These are phyloP conservation scores for Drosophila neonasuta DNA, from an alignment of 2,888 invertebrate genomes.

Conservation along the genomic window DNA sequence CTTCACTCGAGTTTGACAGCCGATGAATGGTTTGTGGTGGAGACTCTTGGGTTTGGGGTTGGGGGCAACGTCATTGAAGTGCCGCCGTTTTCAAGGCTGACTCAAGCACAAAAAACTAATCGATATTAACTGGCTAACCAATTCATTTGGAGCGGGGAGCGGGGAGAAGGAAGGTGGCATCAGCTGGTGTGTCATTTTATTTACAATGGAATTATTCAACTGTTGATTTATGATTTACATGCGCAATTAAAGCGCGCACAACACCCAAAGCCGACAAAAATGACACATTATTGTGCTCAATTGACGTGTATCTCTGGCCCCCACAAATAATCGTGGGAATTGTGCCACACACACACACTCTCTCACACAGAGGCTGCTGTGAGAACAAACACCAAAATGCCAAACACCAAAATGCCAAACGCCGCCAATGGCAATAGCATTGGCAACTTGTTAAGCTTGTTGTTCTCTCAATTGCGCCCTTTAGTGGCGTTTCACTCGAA, in stretches of 20 bases:
- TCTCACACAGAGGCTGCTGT: background rate
- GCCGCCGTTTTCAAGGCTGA: conserved; percentile 48
- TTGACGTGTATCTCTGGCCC: conserved; percentile 43
- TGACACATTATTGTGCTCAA: conserved; percentile 59
- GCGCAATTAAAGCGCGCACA: conserved; percentile 46
- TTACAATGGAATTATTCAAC: conserved; percentile 53
- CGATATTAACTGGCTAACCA: conserved; percentile 46
- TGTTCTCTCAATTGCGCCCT: conserved; percentile 70
- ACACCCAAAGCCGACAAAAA: conserved; percentile 36
- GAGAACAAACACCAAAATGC: conserved; percentile 24
- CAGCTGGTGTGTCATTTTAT: conserved; percentile 30
- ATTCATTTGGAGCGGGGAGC: conserved; percentile 4
- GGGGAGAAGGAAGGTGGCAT: background rate
- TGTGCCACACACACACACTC: background rate
- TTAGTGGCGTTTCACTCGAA: conserved; percentile 59
- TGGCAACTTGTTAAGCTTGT: conserved; percentile 72
- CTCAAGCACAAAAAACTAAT: conserved; percentile 28
- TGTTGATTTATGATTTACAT: conserved; percentile 67
- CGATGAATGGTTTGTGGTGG: conserved; percentile 45
- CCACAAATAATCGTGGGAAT: conserved; percentile 39
- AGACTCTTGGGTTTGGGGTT: too few species aligned
- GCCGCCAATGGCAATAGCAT: conserved; percentile 26
- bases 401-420: conserved; percentile 18
- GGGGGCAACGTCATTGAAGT: conserved; percentile 39
- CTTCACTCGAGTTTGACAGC: conserved; percentile 46